A percentile compares a stretch with the other conserved stretches of the same genome.
Conservation (phyloP, 2,113 vertebrate genomes). For the Notechis scutatus region DNA sequence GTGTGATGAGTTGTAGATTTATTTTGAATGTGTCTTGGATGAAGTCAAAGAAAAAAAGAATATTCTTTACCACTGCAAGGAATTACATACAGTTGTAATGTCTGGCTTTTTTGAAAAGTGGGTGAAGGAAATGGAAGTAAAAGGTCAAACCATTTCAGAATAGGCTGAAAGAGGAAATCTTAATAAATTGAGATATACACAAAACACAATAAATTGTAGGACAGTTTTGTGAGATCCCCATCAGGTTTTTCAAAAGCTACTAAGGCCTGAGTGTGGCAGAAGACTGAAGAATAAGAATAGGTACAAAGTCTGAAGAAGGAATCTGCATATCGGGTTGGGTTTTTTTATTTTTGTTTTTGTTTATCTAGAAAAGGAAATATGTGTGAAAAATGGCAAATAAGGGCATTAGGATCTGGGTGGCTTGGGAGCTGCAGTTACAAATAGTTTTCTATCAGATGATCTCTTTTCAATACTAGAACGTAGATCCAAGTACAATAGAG, state of each 20-base stretch:
- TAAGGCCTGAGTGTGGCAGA: not conserved
- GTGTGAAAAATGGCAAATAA: no score
- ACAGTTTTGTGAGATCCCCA: not conserved
- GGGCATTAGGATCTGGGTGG: no score
- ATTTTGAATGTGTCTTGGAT: not conserved
- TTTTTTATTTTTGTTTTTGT: not conserved
- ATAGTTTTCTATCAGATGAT: no score
- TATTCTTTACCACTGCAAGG: not conserved
- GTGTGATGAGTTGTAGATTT: not conserved
- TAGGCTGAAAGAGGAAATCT: not conserved
- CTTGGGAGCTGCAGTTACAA: not conserved
- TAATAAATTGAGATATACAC: not conserved
- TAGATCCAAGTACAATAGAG: not conserved
- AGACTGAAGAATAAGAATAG: not conserved
- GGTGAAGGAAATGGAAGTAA: not conserved
- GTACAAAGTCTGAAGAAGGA: not conserved
- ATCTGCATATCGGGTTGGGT: not conserved
- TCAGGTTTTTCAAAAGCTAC: not conserved
- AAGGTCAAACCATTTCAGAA: not conserved
- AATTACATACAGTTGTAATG: not conserved
- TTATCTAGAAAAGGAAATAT: not conserved
- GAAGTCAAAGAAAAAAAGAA: not conserved
- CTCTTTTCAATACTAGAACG: not conserved
- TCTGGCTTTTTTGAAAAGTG: not conserved
- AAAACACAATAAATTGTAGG: not conserved